phyloP scores from a whole-genome alignment of 2,888 invertebrate genomes.

The Tetragonisca angustula region DNA sequence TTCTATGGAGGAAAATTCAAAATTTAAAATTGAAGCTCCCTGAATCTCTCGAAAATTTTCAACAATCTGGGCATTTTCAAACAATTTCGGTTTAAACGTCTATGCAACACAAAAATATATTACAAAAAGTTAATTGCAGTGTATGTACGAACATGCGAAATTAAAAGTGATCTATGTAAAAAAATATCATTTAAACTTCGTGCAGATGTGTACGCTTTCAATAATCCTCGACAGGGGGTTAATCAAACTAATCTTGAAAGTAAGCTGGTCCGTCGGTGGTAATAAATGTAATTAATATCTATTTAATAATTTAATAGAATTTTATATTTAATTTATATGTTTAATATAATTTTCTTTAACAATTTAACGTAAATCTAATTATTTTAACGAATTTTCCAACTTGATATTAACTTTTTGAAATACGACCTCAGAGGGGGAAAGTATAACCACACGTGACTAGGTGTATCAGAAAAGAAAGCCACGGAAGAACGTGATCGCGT shows the following conservation, averaged over 20 bases:
- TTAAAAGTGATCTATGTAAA: neutral
- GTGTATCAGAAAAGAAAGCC: neutral
- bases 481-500: conserved; percentile 12
- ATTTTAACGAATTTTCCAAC: too few relatives aligned
- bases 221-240: neutral
- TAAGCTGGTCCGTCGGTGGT: too few relatives aligned
- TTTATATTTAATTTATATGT: neutral
- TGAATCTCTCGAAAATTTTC: too few relatives aligned
- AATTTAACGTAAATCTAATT: too few relatives aligned
- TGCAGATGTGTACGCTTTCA: neutral
- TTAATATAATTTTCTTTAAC: neutral
- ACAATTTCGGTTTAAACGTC: neutral
- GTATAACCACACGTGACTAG: too few relatives aligned
- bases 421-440: neutral
- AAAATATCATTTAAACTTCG: neutral
- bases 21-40: neutral
- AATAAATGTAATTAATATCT: neutral
- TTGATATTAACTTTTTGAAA: neutral
- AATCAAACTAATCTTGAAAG: neutral
- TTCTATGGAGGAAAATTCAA: neutral
- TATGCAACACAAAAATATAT: neutral
- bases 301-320: too few relatives aligned
- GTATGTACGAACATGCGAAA: too few relatives aligned
- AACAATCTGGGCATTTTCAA: too few relatives aligned
- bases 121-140: neutral